phyloP scores from a whole-genome alignment of 2,888 invertebrate genomes.

The Oscheius sp. region DNA sequence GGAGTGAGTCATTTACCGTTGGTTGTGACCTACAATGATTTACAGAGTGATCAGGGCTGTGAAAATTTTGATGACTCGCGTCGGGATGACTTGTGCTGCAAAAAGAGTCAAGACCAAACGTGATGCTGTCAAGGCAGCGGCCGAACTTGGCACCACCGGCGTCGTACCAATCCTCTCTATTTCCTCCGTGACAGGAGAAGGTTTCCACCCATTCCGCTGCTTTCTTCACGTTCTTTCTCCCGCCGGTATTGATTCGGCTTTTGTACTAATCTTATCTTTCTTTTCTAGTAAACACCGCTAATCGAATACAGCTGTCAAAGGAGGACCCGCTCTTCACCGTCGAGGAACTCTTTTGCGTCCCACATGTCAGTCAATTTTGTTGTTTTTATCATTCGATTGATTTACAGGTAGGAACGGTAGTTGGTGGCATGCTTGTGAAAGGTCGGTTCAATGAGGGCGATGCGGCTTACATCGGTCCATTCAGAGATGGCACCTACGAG shows the following conservation, averaged over 20 bases:
- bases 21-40: neutral
- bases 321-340: constrained; percentile 82
- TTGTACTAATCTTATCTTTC: constrained; percentile 10
- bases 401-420: constrained; percentile 64
- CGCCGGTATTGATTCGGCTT: constrained; percentile 38
- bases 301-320: constrained; percentile 48
- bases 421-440: constrained; percentile 79
- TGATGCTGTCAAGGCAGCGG: constrained; percentile 78
- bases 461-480: constrained; percentile 76
- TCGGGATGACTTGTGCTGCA: constrained; percentile 49
- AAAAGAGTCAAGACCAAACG: constrained; percentile 59
- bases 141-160: constrained; percentile 77
- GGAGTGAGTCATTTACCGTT: constrained; percentile 30
- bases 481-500: constrained; percentile 53
- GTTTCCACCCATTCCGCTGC: constrained; percentile 77
- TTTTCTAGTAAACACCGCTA: constrained; percentile 37
- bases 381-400: no score
- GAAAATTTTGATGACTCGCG: constrained; percentile 48
- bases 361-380: constrained; percentile 77
- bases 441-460: constrained; percentile 87
- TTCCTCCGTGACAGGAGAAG: constrained; percentile 89
- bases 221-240: constrained; percentile 85
- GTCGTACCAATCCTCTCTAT: constrained; percentile 78
- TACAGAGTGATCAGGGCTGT: constrained; percentile 52
- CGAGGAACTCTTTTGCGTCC: constrained; percentile 82